phyloP scores from a whole-genome alignment of 1,140 invertebrate species.

The Neodiprion lecontei region DNA sequence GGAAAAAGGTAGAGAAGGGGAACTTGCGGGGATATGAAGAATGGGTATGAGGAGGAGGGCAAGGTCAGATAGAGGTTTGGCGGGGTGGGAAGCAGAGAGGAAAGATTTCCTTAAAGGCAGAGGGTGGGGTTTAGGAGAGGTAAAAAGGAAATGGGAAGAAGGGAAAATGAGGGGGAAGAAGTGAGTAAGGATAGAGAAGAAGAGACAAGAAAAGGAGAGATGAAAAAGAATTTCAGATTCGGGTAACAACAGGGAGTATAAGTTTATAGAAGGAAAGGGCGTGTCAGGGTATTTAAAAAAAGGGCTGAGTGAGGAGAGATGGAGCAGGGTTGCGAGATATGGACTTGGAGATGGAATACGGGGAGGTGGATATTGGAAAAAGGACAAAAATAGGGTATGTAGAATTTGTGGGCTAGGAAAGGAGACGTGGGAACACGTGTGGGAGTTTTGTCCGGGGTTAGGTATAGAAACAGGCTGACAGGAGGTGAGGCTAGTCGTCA shows the following conservation, averaged over 20 bases:
- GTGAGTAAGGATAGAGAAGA: neutral
- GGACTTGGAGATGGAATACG: neutral
- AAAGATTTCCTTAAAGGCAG: no score
- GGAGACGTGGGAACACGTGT: no score
- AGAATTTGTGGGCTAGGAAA: no score
- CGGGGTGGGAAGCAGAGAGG: no score
- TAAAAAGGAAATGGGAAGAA: no score
- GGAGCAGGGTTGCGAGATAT: constrained; percentile 15
- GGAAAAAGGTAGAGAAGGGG: constrained; percentile 8
- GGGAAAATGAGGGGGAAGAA: neutral
- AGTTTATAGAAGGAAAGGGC: constrained; percentile 12
- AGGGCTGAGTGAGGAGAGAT: constrained; percentile 12
- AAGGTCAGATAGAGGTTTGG: neutral
- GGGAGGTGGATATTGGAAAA: no score
- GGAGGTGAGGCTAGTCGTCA: no score
- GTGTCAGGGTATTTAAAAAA: constrained; percentile 16
- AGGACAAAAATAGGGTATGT: no score
- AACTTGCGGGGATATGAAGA: constrained; percentile 13
- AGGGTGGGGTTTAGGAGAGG: no score
- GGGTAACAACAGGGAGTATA: constrained; percentile 19
- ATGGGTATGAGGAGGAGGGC: constrained; percentile 12
- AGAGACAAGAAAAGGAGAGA: neutral
- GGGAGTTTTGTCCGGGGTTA: no score
- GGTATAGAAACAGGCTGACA: no score
- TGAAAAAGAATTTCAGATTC: constrained; percentile 7